phyloP scores from a whole-genome alignment of 2,113 vertebrate genomes.

The Corythaeola cristata region DNA sequence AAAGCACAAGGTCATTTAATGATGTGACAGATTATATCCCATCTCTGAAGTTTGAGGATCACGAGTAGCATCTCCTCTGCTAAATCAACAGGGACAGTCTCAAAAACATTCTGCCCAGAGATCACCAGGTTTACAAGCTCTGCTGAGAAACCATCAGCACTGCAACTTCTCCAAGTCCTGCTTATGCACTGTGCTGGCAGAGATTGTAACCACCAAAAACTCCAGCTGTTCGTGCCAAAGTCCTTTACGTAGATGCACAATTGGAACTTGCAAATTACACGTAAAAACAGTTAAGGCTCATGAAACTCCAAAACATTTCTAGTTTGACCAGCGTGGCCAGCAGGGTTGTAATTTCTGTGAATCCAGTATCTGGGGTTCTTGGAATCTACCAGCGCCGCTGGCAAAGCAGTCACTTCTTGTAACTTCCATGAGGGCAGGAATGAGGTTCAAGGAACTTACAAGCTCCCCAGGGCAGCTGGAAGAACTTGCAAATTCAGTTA shows the following conservation, averaged over 20 bases:
- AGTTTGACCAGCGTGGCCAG: constrained; percentile 24
- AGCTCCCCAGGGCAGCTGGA: constrained; percentile 31
- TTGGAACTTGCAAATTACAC: not conserved
- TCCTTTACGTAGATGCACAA: constrained; percentile 18
- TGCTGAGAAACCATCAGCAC: not conserved
- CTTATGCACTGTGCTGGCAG: not conserved
- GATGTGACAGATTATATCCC: not conserved
- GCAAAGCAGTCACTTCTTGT: not conserved
- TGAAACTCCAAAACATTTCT: constrained; percentile 22
- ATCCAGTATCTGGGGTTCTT: constrained; percentile 38
- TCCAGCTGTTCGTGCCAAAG: constrained; percentile 13
- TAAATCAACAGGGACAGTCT: not conserved
- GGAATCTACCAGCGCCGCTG: constrained; percentile 41
- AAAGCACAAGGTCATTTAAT: not conserved
- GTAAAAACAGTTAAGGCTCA: constrained; percentile 12
- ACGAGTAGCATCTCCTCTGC: not conserved
- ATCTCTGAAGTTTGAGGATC: not conserved
- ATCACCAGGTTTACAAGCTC: not conserved
- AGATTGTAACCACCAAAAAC: not conserved
- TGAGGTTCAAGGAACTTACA: constrained; percentile 18
- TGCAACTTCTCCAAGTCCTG: not conserved
- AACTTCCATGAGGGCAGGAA: not conserved
- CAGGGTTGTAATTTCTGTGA: constrained; percentile 54
- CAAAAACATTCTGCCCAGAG: not conserved
- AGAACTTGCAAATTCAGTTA: constrained; percentile 3